phyloP scores from a whole-genome alignment of 2,113 vertebrate genomes.

The Equus quagga region DNA sequence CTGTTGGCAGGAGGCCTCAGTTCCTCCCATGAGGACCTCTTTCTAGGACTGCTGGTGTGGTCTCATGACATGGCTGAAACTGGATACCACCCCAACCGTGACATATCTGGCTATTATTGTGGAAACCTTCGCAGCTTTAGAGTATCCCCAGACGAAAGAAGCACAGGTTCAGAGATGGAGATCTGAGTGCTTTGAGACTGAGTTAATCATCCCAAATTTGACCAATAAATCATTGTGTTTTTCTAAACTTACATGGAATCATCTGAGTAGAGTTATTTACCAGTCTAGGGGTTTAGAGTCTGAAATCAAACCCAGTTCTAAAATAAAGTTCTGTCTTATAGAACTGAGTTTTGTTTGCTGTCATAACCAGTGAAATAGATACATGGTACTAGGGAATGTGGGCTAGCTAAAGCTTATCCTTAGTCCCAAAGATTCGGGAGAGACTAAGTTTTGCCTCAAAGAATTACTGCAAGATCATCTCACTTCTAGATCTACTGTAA shows the following conservation, averaged over 20 bases:
- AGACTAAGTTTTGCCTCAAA: background rate
- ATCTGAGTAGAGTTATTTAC: background rate
- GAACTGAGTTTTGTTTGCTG: background rate
- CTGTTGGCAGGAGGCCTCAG: background rate
- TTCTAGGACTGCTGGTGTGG: too few species aligned
- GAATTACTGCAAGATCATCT: background rate
- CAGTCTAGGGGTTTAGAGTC: background rate
- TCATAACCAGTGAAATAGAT: background rate
- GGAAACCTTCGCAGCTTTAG: background rate
- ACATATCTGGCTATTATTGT: background rate
- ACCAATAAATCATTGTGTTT: background rate
- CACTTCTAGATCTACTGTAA: background rate
- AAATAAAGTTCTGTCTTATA: background rate
- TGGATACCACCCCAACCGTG: too few species aligned
- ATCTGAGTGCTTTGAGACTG: background rate
- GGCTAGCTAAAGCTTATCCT: background rate
- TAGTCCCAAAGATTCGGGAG: background rate
- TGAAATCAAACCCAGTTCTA: background rate
- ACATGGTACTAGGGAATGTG: background rate
- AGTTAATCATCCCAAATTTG: background rate
- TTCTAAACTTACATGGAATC: background rate
- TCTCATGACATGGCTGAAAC: background rate
- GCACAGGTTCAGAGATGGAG: background rate
- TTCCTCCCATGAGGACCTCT: background rate
- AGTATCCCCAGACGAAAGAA: background rate